A percentile compares a stretch with the other conserved stretches of the same genome.
phyloP scores from a whole-genome alignment of 2,113 vertebrate species.

The Podarcis muralis region DNA sequence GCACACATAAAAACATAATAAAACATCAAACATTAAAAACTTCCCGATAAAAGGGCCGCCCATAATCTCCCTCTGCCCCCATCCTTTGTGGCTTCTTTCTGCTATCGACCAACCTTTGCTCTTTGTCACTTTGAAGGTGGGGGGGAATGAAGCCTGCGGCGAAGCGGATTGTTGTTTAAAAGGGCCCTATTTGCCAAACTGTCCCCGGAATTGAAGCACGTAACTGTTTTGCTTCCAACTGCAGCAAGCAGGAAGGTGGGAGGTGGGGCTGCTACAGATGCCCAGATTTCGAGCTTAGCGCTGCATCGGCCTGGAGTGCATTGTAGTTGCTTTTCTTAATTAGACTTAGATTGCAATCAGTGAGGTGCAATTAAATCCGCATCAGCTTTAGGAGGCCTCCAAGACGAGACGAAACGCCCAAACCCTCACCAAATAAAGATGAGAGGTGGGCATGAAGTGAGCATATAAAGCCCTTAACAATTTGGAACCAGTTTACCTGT shows the following conservation, averaged over 20 bases:
- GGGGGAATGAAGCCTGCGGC: background rate
- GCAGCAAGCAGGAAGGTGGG: background rate
- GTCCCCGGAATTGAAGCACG: constrained; percentile 32
- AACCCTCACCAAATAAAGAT: background rate
- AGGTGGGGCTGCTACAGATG: constrained; percentile 40
- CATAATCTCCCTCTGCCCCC: no score
- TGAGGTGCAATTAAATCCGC: constrained; percentile 50
- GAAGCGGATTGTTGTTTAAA: constrained; percentile 23
- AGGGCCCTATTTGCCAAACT: constrained; percentile 15
- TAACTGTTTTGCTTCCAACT: background rate
- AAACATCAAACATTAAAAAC: no score
- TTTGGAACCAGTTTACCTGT: no score
- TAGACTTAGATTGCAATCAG: constrained; percentile 46
- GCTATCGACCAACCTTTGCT: no score
- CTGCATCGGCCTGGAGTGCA: constrained; percentile 44
- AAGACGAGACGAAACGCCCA: background rate
- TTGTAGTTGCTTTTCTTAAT: constrained; percentile 46
- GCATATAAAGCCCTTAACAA: no score
- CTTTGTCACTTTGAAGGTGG: no score
- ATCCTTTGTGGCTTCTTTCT: no score
- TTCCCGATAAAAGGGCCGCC: no score
- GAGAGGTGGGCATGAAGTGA: background rate
- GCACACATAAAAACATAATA: no score
- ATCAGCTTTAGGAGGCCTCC: constrained; percentile 26
- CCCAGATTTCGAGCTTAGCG: constrained; percentile 36